Conservation (phyloP, 1,140 invertebrate species). For the Lordiphosa mommai region DNA sequence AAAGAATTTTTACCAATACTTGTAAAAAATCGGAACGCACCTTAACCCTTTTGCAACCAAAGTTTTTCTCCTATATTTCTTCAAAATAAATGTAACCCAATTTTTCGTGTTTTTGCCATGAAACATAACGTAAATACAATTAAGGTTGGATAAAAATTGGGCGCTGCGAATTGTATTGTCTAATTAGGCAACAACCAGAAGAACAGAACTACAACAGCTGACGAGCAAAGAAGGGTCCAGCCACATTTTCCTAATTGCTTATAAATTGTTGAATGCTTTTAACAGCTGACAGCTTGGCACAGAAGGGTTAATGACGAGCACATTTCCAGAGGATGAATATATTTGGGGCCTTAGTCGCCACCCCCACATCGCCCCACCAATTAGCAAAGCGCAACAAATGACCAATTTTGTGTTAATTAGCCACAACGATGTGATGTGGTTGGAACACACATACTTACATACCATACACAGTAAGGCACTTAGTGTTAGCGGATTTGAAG, state of each 20-base stretch:
- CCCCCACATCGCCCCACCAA: constrained; percentile 16
- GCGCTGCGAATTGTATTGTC: no score
- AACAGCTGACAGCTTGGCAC: constrained; percentile 39
- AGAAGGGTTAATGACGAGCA: constrained; percentile 58
- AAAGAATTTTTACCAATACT: no score
- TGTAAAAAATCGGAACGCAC: no score
- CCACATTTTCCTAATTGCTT: constrained; percentile 60
- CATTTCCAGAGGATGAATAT: constrained; percentile 4
- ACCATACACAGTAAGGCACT: neutral
- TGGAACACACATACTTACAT: neutral
- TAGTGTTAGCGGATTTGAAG: neutral
- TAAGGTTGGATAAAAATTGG: no score
- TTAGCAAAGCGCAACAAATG: constrained; percentile 65
- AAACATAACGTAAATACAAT: no score
- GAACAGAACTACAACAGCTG: no score
- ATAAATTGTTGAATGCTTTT: constrained; percentile 63
- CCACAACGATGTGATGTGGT: constrained; percentile 1
- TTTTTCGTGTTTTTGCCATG: no score
- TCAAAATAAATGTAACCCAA: no score
- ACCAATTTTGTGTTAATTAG: constrained; percentile 65
- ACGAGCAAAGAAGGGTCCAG: constrained; percentile 3
- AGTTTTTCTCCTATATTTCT: no score
- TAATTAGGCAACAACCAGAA: no score
- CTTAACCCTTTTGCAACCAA: no score
- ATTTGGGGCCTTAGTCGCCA: neutral